Percentiles rank a stretch among this genome's conserved stretches.
Evolutionary conservation across 64 coral and sea anemone genomes (phyloP).

Genomic region (Exaiptasia diaphana): DNA sequence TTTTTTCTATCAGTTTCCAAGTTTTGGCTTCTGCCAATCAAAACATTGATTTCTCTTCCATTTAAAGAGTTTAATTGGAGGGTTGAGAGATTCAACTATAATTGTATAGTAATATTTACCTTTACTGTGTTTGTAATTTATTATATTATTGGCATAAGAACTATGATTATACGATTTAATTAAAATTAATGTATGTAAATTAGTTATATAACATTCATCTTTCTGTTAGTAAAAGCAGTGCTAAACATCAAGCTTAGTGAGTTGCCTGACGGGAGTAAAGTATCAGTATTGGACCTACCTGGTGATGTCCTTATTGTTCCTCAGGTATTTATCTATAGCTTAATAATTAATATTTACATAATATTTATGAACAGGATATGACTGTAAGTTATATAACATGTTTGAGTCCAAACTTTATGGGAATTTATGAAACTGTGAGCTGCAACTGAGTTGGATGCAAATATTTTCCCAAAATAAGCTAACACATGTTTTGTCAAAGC

Average conservation of each 20-base stretch:
- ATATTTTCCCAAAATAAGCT: not conserved
- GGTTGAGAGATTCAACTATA: too few species aligned
- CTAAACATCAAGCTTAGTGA: constrained; percentile 73
- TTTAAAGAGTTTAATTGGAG: too few species aligned
- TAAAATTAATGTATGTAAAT: not conserved
- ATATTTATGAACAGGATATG: too few species aligned
- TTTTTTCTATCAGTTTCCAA: too few species aligned
- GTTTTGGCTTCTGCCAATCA: too few species aligned
- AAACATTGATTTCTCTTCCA: too few species aligned
- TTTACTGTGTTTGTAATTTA: too few species aligned
- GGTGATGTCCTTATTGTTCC: constrained; percentile 89
- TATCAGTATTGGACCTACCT: constrained; percentile 70
- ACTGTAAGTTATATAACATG: too few species aligned
- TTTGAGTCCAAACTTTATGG: too few species aligned
- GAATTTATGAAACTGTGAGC: not conserved
- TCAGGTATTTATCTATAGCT: constrained; percentile 42
- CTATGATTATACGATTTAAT: not conserved
- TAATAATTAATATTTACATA: constrained; percentile 15
- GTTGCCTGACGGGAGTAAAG: constrained; percentile 12
- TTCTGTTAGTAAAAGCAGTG: constrained; percentile 61
- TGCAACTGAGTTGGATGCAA: not conserved
- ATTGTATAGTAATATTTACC: too few species aligned
- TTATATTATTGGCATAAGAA: not conserved
- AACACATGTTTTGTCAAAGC: too few species aligned
- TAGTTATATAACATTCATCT: not conserved